These are phyloP conservation scores for Magallana gigas DNA, from an alignment of 1,140 invertebrate species.

Conservation along the genomic window DNA sequence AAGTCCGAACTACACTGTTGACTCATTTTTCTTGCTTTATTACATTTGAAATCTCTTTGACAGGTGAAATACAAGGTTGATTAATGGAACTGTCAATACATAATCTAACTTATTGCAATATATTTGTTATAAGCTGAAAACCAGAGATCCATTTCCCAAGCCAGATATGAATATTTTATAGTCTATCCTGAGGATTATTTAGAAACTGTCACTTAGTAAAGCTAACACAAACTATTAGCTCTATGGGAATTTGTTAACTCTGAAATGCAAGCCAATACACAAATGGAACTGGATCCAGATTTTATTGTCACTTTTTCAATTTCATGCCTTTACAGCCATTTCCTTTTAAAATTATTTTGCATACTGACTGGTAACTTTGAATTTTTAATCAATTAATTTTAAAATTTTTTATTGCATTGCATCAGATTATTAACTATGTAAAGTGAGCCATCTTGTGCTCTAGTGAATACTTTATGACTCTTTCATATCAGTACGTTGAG, in stretches of 20 bases:
- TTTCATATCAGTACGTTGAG: neutral
- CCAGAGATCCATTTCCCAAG: constrained; percentile 29
- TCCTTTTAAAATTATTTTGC: too few species aligned
- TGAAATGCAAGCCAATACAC: neutral
- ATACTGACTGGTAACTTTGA: too few species aligned
- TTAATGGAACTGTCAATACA: constrained; percentile 24
- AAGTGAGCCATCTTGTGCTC: too few species aligned
- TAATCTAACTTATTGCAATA: constrained; percentile 37
- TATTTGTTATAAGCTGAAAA: constrained; percentile 25
- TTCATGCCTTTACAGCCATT: too few species aligned
- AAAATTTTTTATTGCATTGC: too few species aligned
- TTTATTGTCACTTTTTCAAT: too few species aligned
- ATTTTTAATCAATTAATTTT: too few species aligned
- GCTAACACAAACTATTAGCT: neutral
- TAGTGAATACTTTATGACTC: neutral
- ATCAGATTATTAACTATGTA: too few species aligned
- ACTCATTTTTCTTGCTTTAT: constrained; percentile 25
- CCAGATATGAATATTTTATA: constrained; percentile 37
- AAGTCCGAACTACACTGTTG: neutral
- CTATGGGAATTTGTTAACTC: neutral
- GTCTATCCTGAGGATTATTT: neutral
- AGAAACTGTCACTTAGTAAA: constrained; percentile 6
- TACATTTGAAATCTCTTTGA: constrained; percentile 34
- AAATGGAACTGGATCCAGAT: too few species aligned
- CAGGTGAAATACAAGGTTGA: constrained; percentile 30